These are phyloP conservation scores for Apocrypta bakeri DNA, from an alignment of 1,140 invertebrate genomes.

Conservation along the genomic window DNA sequence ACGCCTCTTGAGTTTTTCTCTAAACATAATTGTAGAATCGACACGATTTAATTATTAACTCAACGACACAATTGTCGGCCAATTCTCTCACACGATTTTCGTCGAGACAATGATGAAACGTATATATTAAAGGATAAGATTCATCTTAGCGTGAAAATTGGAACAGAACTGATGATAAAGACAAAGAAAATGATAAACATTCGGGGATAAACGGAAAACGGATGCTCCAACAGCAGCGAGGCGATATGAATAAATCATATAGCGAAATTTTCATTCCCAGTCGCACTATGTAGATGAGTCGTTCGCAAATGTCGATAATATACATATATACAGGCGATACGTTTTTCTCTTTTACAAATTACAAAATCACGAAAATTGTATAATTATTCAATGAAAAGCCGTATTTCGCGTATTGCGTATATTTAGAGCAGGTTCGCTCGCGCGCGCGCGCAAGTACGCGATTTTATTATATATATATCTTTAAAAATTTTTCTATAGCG, in stretches of 20 bases:
- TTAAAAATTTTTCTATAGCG: slow-evolving; percentile 33
- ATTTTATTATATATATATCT: slow-evolving; percentile 16
- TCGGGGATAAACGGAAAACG: neutral
- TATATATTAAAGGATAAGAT: slow-evolving; percentile 14
- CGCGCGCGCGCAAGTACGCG: neutral
- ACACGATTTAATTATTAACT: neutral
- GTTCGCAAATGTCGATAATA: slow-evolving; percentile 12
- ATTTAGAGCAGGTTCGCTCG: too few relatives aligned
- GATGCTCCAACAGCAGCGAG: neutral
- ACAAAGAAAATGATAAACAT: slow-evolving; percentile 30
- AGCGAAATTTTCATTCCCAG: slow-evolving; percentile 20
- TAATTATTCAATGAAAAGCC: too few relatives aligned
- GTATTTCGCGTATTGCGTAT: too few relatives aligned
- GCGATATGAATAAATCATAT: slow-evolving; percentile 4
- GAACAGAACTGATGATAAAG: neutral
- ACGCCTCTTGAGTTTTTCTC: slow-evolving; percentile 23
- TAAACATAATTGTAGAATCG: slow-evolving; percentile 1
- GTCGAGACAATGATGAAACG: too few relatives aligned
- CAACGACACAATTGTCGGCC: neutral
- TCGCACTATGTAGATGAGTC: slow-evolving; percentile 38
- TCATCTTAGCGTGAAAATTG: slow-evolving; percentile 42
- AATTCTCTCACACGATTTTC: slow-evolving; percentile 3
- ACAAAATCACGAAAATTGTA: neutral
- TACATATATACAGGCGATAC: neutral
- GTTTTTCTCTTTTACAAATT: neutral